Evolutionary conservation across 2,113 vertebrate species (phyloP).

Genomic region (Rhabdornis inornatus): DNA sequence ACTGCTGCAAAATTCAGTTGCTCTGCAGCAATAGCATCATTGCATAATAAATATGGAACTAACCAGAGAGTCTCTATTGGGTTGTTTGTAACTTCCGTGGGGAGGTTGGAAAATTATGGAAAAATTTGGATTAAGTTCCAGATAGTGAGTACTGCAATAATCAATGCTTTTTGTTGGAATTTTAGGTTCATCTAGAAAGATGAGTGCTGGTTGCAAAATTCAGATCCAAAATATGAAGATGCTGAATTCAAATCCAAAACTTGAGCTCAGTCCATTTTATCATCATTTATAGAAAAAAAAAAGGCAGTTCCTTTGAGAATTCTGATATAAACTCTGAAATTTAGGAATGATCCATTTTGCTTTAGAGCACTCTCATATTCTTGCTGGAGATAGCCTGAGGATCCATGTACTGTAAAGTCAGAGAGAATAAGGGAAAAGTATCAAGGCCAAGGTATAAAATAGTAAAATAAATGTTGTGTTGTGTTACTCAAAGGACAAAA

Average conservation of each 20-base stretch:
- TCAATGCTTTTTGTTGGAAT: not conserved
- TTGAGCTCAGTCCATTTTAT: not conserved
- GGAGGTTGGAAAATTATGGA: not conserved
- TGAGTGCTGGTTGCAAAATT: not conserved
- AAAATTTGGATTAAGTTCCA: not conserved
- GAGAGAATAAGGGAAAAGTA: not conserved
- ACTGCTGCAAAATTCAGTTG: not conserved
- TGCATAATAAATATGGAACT: not conserved
- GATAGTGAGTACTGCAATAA: not conserved
- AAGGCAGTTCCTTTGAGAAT: not conserved
- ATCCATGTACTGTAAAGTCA: not conserved
- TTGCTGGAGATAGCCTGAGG: fast-evolving
- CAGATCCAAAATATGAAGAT: not conserved
- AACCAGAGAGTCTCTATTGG: not conserved
- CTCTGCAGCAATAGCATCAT: not conserved
- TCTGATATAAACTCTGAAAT: not conserved
- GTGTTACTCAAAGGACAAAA: not conserved
- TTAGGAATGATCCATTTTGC: not conserved
- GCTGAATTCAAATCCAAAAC: not conserved
- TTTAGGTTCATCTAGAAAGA: not conserved
- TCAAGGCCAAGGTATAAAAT: not conserved
- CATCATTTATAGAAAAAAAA: not conserved
- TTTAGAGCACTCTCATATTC: not conserved
- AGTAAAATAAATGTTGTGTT: not conserved
- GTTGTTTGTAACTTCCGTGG: not conserved